Evolutionary conservation across 2,888 invertebrate genomes (phyloP).

Genomic region (Philaethria dido): DNA sequence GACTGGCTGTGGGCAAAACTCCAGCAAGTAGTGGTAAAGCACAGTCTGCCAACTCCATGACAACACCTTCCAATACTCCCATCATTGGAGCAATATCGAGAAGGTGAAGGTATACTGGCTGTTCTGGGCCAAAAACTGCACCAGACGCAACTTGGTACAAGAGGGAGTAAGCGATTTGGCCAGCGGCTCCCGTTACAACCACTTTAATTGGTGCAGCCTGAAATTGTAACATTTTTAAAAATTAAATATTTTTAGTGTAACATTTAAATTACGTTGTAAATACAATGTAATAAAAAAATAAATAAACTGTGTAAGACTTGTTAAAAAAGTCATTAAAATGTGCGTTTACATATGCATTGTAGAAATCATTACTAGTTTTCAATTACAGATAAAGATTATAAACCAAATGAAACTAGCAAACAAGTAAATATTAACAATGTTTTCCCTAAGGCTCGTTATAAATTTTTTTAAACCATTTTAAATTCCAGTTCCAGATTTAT

Average conservation of each 20-base stretch:
- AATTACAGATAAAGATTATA: neutral
- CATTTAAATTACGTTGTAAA: neutral
- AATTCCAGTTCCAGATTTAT: constrained; percentile 33
- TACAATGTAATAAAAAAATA: too few species aligned
- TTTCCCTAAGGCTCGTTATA: constrained; percentile 26
- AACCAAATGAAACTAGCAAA: neutral
- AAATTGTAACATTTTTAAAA: constrained; percentile 51
- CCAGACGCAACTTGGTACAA: constrained; percentile 97
- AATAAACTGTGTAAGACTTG: neutral
- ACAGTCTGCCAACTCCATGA: constrained; percentile 98
- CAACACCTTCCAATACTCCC: constrained; percentile 98
- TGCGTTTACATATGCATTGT: neutral
- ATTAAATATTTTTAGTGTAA: neutral
- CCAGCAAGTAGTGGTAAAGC: constrained; percentile 94
- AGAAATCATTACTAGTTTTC: neutral
- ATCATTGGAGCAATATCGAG: constrained; percentile 98
- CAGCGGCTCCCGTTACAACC: constrained; percentile 99
- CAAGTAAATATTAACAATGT: constrained; percentile 38
- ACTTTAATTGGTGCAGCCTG: constrained; percentile 94
- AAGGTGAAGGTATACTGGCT: constrained; percentile 93
- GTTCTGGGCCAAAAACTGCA: constrained; percentile 95
- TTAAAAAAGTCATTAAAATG: neutral
- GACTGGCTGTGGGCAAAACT: constrained; percentile 94
- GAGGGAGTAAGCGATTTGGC: constrained; percentile 99
- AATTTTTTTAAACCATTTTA: neutral